phyloP scores from a whole-genome alignment of 1,140 invertebrate species.

The Reticulitermes speratus region DNA sequence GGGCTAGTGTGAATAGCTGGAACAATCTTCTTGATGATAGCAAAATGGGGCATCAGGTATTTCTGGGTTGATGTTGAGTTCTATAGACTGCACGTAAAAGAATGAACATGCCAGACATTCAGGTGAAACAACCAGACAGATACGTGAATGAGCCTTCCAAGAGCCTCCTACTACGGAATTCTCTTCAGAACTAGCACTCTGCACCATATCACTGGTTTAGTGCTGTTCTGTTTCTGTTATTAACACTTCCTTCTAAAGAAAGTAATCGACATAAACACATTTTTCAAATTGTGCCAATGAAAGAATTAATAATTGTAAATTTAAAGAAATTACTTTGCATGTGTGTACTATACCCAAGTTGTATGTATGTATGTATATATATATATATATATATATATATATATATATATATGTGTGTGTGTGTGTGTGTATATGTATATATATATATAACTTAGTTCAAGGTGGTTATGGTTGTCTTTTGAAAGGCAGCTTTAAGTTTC shows the following conservation, averaged over 20 bases:
- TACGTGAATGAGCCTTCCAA: background rate
- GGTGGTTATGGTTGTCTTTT: conserved; percentile 22
- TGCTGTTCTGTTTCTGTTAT: background rate
- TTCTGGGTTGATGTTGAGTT: background rate
- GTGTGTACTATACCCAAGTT: background rate
- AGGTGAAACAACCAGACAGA: background rate
- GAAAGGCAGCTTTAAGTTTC: background rate
- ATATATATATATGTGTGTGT: background rate
- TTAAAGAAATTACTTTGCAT: conserved; percentile 28
- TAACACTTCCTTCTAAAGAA: background rate
- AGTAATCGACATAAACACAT: conserved; percentile 25
- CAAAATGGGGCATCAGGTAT: background rate
- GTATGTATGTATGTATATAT: too few species aligned
- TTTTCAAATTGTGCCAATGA: background rate
- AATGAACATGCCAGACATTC: background rate
- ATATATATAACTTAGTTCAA: conserved; percentile 10
- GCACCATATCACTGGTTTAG: background rate
- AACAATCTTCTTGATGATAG: background rate
- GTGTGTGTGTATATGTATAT: background rate
- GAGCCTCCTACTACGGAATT: background rate
- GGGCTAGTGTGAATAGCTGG: background rate
- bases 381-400: background rate
- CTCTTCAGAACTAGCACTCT: background rate
- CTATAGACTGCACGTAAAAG: background rate
- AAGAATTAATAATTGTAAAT: conserved; percentile 24